Base-by-base conservation (phyloP, 2,888 invertebrate genomes). In the Romanomermis culicivorax region DNA sequence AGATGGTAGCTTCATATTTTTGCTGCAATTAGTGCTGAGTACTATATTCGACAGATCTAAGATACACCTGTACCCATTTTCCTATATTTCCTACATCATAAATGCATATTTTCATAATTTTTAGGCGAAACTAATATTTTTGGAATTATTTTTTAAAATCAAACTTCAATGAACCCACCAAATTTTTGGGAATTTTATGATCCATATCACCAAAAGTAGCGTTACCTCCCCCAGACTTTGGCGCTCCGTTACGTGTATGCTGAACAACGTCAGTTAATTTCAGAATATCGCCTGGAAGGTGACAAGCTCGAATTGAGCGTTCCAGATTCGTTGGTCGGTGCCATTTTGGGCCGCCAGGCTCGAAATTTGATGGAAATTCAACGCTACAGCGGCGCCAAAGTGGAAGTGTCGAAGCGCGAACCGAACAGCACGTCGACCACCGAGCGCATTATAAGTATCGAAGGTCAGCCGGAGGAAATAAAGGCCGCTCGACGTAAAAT, bases 281-380 rank as follows among this genome's bases (percentile, higher is more conserved):
- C 23, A 45, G 45, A 45, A 45, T n/a, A 7, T 23, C 45, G 45
- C 23, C 23, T 7, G 17, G 45, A 45, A 4, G 45, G 4, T 45
- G 23, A 11, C 17, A 45, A 45, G 23, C 11, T 45, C 17, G 45
- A 45, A 23, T 45, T 45, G 66, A 87, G 91, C 78, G 87, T 93
- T 71, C 81, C 87, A 58, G 76, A 76, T 63, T 86, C 88, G 78
- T 87, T 91, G 74, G 88, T 93, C 71, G 93, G 91, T 69, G 91
- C 89, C 70, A 88, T 95, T 69, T 78, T 93, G 72, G 93, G 87
- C 77, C 89, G 88, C 63, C 89, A 87, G 70, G 93, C 91, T 62
- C 83, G 87, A 74, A 84, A 87, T 73, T 79, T 93, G 71, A 84
- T 88, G 69, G 91, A 93, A 78, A 86, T 93, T 74, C 91, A 91